phyloP scores from a whole-genome alignment of 2,888 invertebrate species.

The Caenorhabditis drosophilae region DNA sequence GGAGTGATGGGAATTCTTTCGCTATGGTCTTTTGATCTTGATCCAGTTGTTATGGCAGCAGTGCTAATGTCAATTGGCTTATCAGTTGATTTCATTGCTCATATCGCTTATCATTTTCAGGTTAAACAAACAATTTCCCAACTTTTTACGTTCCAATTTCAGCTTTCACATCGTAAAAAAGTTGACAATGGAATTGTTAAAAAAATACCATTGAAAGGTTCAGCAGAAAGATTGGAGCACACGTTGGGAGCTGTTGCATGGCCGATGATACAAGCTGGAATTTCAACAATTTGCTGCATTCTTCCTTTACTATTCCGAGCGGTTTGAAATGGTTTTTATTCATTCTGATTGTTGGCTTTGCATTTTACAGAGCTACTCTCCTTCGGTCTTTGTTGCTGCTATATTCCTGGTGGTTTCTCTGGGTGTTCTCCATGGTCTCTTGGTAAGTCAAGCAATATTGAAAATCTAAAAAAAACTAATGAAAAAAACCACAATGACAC shows the following conservation, averaged over 20 bases:
- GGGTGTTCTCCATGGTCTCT: slow-evolving; percentile 63
- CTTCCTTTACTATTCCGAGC: slow-evolving; percentile 59
- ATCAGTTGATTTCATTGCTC: slow-evolving; percentile 68
- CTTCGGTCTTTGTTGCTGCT: slow-evolving; percentile 65
- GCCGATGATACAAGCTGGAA: slow-evolving; percentile 68
- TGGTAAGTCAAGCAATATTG: slow-evolving; percentile 41
- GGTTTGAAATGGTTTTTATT: slow-evolving; percentile 29
- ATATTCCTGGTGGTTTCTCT: slow-evolving; percentile 64
- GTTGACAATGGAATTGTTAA: slow-evolving; percentile 52
- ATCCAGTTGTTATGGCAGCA: slow-evolving; percentile 67
- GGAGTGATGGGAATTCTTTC: slow-evolving; percentile 67
- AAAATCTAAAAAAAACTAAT: no score
- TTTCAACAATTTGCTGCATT: slow-evolving; percentile 64
- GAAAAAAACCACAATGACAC: no score
- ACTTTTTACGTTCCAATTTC: slow-evolving; percentile 24
- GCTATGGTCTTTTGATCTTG: slow-evolving; percentile 65
- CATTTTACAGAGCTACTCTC: slow-evolving; percentile 56
- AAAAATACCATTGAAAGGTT: slow-evolving; percentile 56
- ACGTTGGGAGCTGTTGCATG: slow-evolving; percentile 63
- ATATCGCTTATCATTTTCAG: slow-evolving; percentile 67
- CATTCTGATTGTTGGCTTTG: neutral
- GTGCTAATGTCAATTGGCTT: slow-evolving; percentile 68
- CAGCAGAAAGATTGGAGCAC: slow-evolving; percentile 56
- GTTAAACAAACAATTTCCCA: slow-evolving; percentile 21
- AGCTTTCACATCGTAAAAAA: slow-evolving; percentile 58